Evolutionary conservation across 2,113 vertebrate genomes (phyloP), one percentile per base, ranked within the genome.

Genomic region (Epinephelus lanceolatus): DNA sequence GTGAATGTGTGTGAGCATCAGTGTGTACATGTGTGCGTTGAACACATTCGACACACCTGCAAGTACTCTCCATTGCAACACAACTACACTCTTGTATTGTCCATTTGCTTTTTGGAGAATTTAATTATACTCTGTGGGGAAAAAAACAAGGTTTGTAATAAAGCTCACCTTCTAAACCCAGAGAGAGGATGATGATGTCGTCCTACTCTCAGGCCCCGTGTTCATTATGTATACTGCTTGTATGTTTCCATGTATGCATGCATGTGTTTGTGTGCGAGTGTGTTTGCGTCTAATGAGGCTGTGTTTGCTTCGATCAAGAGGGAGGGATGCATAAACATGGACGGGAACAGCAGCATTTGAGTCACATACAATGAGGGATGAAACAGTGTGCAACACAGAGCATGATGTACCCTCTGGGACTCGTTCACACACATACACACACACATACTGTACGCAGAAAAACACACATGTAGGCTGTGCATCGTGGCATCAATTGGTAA

Each of bases 251-350:
- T 81, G 69, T 23, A 74, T 78, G 52, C 33, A 40, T 86, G 61
- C 27, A 52, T 71, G 65, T 68, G 57, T 76, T 75, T 78, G 47
- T 79, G 59, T 76, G 56, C 72, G 52, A 23, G 57, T 56, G 79
- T 78, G 84, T 79, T 92, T 93, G 93, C 93, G 78, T 93, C 95
- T 97, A 98, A 96, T 96, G 95, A 96, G 89, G 94, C 91, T 91
- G 90, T 89, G 94, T 95, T 96, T 94, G 86, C 93, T 91, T 91
- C 84, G 80, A 93, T 86, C 76, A 79, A 59, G 52, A 69, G 86
- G 89, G 88, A 89, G 87, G 84, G 71, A 76, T 88, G 78, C 85
- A 91, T 74, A 90, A 92, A 92, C 81, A 88, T 37, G 81, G 80
- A 88, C 30, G 70, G 80, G 84, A 91, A 91, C 71, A 80, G 69